Evolutionary conservation across 2,113 vertebrate genomes (phyloP), one percentile per base, ranked within the genome.

Genomic region (Athene noctua): DNA sequence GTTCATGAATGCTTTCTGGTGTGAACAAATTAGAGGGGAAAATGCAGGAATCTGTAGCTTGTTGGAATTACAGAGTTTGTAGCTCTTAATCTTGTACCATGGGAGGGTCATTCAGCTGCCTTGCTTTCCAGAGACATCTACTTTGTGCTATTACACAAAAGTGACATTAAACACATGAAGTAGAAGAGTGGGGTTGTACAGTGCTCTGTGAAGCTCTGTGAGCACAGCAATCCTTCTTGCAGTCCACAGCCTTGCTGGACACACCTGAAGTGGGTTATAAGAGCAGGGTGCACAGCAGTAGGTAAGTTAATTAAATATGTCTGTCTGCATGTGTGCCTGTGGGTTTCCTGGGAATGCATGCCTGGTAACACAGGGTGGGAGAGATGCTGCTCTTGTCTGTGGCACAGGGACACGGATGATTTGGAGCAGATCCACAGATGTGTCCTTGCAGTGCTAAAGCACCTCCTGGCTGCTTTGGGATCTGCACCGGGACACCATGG

Each of bases 401-500:
- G 46, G 52, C 22, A 44, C 77, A 38, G 51, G 63, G 38, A 47
- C 29, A 36, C 0, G 0, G 13, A 29, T 58, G 34, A 20, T 40
- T 58, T 63, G 36, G 68, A 58, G 38, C 65, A 67, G 32, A 62
- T 16, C 19, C 59, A n/a, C 47, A 82, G 47, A 44, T 15, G 12
- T 17, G 16, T n/a, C 42, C 20, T 30, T 51, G 27, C 15, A 38
- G 66, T 23, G 32, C 59, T 46, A 51, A 62, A 79, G 65, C 20
- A 67, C n/a, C 47, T 72, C 63, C n/a, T 26, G n/a, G 46, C 27
- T 83, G 54, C 46, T 47, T 38, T 73, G 54, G 54, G 54, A 27
- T 65, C 57, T 47, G 34, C 51, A 65, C 15, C 1, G 2, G 66
- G 40, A 46, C 47, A 25, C 19, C 27, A 23, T 0, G 0, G 36